Base-by-base conservation (phyloP, 2,888 invertebrate species). In the Caenorhabditis panamensis region DNA sequence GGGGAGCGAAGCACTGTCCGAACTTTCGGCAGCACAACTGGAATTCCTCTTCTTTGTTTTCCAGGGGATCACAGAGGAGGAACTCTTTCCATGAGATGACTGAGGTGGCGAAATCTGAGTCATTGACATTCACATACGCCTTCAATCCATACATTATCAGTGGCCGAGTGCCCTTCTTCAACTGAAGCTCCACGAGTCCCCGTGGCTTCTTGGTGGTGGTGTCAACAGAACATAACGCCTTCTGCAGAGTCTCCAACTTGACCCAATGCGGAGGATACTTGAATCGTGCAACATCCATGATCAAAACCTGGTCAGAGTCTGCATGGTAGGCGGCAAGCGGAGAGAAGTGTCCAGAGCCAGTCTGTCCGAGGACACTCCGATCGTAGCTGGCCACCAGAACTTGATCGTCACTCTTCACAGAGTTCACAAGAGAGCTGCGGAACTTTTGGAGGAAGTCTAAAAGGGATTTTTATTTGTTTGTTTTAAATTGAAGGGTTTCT, bases 181-280 rank as follows among this genome's bases (percentile, higher is more conserved):
- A 26, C 44, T 76, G 62, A 4, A 75, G 37, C 2, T 67, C 59
- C 5, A 80, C 61, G 6, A 59, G 22, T 68, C 88, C 88, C 78
- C 88, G 68, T 36, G 68, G 79, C 31, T 79, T 77, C 28, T 79
- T 79, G 2, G 91, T 91, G 4, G 87, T 84, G 1, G 78, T 53
- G 76, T 92, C 92, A 0, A 89, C 24, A 0, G 88, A 86, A 61
- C 87, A 82, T 91, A 92, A 91, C 1, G 92, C 90, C 51, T 89
- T 69, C 67, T 88, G 91, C n/a, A 92, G 82, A 4, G 86, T 75
- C 5, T 84, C 54, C 13, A 92, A 61, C 0, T 89, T 77, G 1
- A 92, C 89, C 92, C 92, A 92, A 78, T 92, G 91, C 5, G 92
- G 91, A 4, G 91, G 91, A 81, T 79, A 91, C 82, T 92, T 92